Conservation (phyloP, 2,888 invertebrate species). For the Priocnemis perturbator region DNA sequence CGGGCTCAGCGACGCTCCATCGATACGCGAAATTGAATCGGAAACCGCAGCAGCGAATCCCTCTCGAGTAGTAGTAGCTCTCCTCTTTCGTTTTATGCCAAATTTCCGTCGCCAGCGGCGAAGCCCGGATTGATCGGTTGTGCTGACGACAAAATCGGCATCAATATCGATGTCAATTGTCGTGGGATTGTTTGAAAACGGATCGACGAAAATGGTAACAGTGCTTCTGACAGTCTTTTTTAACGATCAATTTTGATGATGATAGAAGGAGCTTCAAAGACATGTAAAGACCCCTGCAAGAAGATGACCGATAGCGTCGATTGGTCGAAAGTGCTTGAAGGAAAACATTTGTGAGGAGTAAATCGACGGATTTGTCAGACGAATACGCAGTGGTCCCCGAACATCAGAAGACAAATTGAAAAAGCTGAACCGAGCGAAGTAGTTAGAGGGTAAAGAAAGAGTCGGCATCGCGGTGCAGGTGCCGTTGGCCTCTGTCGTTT, state of each 20-base stretch:
- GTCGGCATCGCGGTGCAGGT: neutral
- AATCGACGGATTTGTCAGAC: too few relatives aligned
- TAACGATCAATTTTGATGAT: conserved; percentile 4
- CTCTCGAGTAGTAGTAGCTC: conserved; percentile 11
- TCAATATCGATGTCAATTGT: neutral
- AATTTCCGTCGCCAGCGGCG: conserved; percentile 25
- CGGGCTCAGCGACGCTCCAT: too few relatives aligned
- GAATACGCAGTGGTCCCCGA: too few relatives aligned
- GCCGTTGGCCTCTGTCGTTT: conserved; percentile 37
- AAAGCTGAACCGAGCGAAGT: conserved; percentile 10
- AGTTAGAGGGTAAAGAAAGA: conserved; percentile 40
- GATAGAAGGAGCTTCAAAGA: neutral
- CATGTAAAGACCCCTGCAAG: too few relatives aligned
- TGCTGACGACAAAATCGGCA: conserved; percentile 1
- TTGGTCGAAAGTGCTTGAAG: too few relatives aligned
- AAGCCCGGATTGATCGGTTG: conserved; percentile 20
- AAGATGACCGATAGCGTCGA: too few relatives aligned
- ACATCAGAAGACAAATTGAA: conserved; percentile 16
- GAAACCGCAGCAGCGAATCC: conserved; percentile 34
- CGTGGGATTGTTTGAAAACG: too few relatives aligned
- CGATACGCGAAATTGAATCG: conserved; percentile 29
- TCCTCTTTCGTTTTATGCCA: conserved; percentile 23
- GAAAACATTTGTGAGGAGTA: too few relatives aligned
- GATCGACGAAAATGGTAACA: too few relatives aligned
- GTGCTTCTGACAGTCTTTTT: too few relatives aligned